Conservation (phyloP, 2,797 vertebrate genomes). For the Rhinogobio ventralis region DNA sequence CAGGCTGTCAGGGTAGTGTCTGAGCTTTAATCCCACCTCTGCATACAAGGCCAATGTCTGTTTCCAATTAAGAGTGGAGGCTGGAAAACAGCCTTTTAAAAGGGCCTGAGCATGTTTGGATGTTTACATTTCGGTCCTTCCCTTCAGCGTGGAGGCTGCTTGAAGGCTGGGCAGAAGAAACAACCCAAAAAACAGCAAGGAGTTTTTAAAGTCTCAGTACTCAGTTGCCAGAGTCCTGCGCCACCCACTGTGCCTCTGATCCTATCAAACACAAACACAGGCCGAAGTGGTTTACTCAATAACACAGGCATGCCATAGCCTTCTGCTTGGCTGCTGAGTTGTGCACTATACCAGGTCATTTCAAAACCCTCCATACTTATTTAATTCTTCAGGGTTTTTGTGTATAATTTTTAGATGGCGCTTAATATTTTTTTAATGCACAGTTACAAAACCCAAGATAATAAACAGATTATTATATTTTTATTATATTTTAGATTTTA, state of each 20-base stretch:
- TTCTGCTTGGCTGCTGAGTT: conserved; percentile 50
- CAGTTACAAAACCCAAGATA: background rate
- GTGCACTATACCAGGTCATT: conserved; percentile 41
- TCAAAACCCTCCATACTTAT: conserved; percentile 38
- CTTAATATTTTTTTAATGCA: background rate
- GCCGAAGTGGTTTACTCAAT: conserved; percentile 62
- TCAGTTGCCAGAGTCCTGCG: conserved; percentile 53
- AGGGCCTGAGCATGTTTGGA: conserved; percentile 57
- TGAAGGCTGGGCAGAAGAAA: conserved; percentile 47
- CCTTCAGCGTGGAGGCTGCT: conserved; percentile 33
- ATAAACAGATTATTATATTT: background rate
- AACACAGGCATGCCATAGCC: conserved; percentile 55
- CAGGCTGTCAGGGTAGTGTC: background rate
- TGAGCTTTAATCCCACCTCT: conserved; percentile 49
- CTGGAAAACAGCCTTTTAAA: conserved; percentile 57
- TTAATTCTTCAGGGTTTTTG: background rate
- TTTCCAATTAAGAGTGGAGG: conserved; percentile 58
- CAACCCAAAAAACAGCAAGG: conserved; percentile 53
- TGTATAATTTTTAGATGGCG: background rate
- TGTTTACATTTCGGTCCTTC: conserved; percentile 60
- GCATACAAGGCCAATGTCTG: conserved; percentile 51
- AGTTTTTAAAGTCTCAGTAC: conserved; percentile 54
- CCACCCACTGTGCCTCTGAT: conserved; percentile 64
- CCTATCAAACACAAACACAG: conserved; percentile 65
- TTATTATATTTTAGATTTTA: background rate